phyloP scores from a whole-genome alignment of 2,113 vertebrate species.

The Phrynosoma blainvillii region DNA sequence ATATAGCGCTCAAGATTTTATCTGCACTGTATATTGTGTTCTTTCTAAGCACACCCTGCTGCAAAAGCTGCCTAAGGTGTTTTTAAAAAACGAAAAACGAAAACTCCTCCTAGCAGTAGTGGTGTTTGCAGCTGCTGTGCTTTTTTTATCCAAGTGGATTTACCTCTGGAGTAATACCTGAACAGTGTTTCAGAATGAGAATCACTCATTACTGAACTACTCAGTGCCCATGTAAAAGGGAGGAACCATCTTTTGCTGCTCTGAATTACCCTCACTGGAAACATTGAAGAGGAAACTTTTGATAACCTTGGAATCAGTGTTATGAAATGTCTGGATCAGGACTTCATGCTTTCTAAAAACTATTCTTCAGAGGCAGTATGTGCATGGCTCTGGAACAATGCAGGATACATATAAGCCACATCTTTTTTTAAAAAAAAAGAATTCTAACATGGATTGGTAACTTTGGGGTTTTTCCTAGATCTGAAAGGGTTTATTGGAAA shows the following conservation, averaged over 20 bases:
- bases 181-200: slow-evolving; percentile 61
- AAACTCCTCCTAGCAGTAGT: slow-evolving; percentile 37
- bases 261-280: slow-evolving; percentile 43
- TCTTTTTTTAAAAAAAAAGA: slow-evolving; percentile 73
- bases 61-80: slow-evolving; percentile 71
- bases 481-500: slow-evolving; percentile 74
- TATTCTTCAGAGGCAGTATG: slow-evolving; percentile 48
- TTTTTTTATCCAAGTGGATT: slow-evolving; percentile 45
- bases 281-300: slow-evolving; percentile 61
- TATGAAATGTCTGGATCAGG: slow-evolving; percentile 66
- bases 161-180: slow-evolving; percentile 52
- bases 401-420: slow-evolving; percentile 60
- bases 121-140: slow-evolving; percentile 29
- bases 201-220: slow-evolving; percentile 56
- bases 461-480: slow-evolving; percentile 77
- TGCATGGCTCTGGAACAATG: slow-evolving; percentile 67
- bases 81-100: slow-evolving; percentile 5
- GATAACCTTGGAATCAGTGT: slow-evolving; percentile 79
- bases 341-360: slow-evolving; percentile 51
- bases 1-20: slow-evolving; percentile 69
- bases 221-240: slow-evolving; percentile 52
- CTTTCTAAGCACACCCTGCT: slow-evolving; percentile 62
- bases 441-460: slow-evolving; percentile 68
- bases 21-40: slow-evolving; percentile 59
- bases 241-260: slow-evolving; percentile 54